Evolutionary conservation across 2,888 invertebrate species (phyloP).

Genomic region (Acleris laterana): DNA sequence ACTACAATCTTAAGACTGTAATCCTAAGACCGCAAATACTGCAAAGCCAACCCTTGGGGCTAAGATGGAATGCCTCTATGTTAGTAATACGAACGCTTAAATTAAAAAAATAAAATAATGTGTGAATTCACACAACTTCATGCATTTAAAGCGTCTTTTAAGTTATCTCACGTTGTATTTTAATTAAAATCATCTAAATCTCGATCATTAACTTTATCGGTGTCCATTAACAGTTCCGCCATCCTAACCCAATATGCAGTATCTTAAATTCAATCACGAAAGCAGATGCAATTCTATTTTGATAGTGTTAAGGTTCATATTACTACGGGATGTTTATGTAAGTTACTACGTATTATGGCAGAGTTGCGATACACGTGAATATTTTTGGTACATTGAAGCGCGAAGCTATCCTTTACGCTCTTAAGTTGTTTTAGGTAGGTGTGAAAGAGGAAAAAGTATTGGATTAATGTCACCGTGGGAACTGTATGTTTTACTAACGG

Average conservation of each 20-base stretch:
- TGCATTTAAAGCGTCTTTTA: neutral
- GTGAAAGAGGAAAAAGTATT: neutral
- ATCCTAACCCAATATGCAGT: too few relatives aligned
- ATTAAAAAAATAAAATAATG: neutral
- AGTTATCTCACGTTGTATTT: neutral
- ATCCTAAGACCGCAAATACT: too few relatives aligned
- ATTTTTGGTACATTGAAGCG: neutral
- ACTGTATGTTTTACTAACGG: neutral
- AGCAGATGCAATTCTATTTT: too few relatives aligned
- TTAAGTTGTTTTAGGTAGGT: too few relatives aligned
- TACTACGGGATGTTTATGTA: too few relatives aligned
- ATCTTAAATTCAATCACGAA: too few relatives aligned
- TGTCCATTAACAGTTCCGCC: conserved; percentile 5
- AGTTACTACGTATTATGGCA: too few relatives aligned
- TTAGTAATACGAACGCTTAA: neutral
- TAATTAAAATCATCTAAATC: neutral
- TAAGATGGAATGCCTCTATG: too few relatives aligned
- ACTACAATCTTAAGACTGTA: too few relatives aligned
- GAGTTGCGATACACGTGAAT: conserved; percentile 4
- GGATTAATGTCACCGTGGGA: conserved; percentile 6
- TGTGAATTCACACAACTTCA: neutral
- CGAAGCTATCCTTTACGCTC: neutral
- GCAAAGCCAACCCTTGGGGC: too few relatives aligned
- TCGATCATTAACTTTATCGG: conserved; percentile 6
- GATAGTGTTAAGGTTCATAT: too few relatives aligned